Conservation (phyloP, 2,113 vertebrate species). For the Pipa parva region DNA sequence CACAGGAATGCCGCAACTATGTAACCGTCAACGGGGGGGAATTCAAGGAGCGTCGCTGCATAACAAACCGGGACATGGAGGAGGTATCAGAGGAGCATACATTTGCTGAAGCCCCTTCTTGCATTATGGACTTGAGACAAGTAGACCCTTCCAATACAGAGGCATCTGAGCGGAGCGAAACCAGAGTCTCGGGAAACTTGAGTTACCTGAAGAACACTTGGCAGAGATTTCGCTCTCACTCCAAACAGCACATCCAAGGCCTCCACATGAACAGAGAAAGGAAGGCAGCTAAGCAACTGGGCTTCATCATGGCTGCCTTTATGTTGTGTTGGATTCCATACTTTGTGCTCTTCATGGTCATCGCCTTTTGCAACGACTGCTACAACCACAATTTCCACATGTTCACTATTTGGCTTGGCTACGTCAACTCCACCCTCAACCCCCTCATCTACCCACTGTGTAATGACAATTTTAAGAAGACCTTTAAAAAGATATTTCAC, state of each 20-base stretch:
- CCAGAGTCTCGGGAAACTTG: constrained; percentile 43
- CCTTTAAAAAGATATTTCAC: constrained; percentile 85
- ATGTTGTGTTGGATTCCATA: constrained; percentile 95
- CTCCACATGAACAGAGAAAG: constrained; percentile 75
- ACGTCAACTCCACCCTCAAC: constrained; percentile 91
- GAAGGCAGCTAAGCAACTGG: constrained; percentile 89
- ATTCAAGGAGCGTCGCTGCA: constrained; percentile 51
- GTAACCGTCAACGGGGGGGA: constrained; percentile 48
- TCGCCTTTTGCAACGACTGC: constrained; percentile 73
- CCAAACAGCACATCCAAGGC: constrained; percentile 61
- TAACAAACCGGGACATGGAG: constrained; percentile 52
- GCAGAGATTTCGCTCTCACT: constrained; percentile 71
- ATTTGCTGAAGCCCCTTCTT: constrained; percentile 48
- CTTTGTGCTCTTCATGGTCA: constrained; percentile 86
- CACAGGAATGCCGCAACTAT: constrained; percentile 39
- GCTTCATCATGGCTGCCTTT: constrained; percentile 86
- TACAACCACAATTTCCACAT: constrained; percentile 73
- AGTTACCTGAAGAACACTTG: constrained; percentile 71
- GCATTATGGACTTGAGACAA: not conserved
- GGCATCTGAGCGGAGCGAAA: not conserved
- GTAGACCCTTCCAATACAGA: not conserved
- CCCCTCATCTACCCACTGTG: constrained; percentile 94
- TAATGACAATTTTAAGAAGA: constrained; percentile 89
- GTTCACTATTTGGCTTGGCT: constrained; percentile 93
- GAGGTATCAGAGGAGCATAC: constrained; percentile 60